A percentile compares a stretch with the other conserved stretches of the same genome.
phyloP scores from a whole-genome alignment of 2,888 invertebrate genomes.

The Gnatocerus cornutus region DNA sequence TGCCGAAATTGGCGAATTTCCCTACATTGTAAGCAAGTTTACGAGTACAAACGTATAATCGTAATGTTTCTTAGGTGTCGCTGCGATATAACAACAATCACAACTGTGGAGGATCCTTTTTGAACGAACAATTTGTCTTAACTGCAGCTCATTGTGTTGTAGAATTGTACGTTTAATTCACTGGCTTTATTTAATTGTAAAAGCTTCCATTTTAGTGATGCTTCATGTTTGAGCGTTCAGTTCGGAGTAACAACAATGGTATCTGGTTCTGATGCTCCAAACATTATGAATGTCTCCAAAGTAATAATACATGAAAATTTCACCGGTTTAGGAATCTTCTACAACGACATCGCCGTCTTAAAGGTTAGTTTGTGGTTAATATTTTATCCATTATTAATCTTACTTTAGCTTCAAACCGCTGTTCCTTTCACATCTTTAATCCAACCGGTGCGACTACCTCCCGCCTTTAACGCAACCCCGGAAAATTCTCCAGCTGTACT shows the following conservation, averaged over 20 bases:
- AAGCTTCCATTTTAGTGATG: conserved; percentile 37
- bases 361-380: conserved; percentile 44
- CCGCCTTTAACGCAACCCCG: conserved; percentile 51
- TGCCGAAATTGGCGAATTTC: conserved; percentile 30
- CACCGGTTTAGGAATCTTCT: conserved; percentile 5
- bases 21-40: conserved; percentile 32
- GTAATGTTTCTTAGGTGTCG: conserved; percentile 21
- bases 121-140: conserved; percentile 28
- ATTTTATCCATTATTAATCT: not conserved
- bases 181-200: not conserved
- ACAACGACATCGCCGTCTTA: conserved; percentile 53
- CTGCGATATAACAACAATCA: conserved; percentile 14
- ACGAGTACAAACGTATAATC: not conserved
- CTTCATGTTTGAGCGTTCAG: conserved; percentile 53
- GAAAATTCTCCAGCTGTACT: conserved; percentile 51
- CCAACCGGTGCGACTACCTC: conserved; percentile 52
- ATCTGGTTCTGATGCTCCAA: conserved; percentile 27
- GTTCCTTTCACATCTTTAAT: conserved; percentile 51
- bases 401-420: conserved; percentile 52
- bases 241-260: conserved; percentile 39
- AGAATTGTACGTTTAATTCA: conserved; percentile 16
- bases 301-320: conserved; percentile 13
- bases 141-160: conserved; percentile 46
- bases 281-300: conserved; percentile 22
- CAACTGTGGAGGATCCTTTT: conserved; percentile 38